Conservation (phyloP, 2,888 invertebrate species). For the Prosopocoilus inquinatus region DNA sequence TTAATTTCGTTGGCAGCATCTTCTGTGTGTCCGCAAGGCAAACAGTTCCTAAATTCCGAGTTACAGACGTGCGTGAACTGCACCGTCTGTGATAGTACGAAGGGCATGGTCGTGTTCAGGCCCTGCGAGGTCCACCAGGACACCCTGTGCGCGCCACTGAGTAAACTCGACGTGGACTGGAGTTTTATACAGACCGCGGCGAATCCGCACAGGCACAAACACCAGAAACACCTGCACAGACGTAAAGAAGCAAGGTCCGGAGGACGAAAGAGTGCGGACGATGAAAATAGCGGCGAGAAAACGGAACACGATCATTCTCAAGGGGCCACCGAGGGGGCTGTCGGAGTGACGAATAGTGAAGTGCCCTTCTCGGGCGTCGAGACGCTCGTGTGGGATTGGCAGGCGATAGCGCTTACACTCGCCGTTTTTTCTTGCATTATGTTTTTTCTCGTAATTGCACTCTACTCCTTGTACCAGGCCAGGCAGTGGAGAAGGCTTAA, state of each 20-base stretch:
- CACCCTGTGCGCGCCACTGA: slow-evolving; percentile 70
- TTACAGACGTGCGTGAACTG: slow-evolving; percentile 67
- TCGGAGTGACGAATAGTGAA: slow-evolving; percentile 40
- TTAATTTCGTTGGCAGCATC: slow-evolving; percentile 34
- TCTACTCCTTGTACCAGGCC: slow-evolving; percentile 74
- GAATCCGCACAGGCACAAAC: slow-evolving; percentile 33
- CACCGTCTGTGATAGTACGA: slow-evolving; percentile 60
- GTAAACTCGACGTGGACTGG: slow-evolving; percentile 52
- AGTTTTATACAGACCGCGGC: slow-evolving; percentile 19
- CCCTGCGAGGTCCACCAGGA: slow-evolving; percentile 76
- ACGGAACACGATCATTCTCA: neutral
- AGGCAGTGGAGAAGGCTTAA: slow-evolving; percentile 78
- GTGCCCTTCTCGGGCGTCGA: slow-evolving; percentile 52
- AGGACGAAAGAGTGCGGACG: slow-evolving; percentile 2
- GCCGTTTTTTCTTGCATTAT: slow-evolving; percentile 75
- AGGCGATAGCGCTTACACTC: slow-evolving; percentile 68
- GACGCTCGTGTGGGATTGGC: slow-evolving; percentile 67
- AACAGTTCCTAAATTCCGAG: slow-evolving; percentile 69
- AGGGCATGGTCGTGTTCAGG: slow-evolving; percentile 61
- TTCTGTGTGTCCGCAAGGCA: slow-evolving; percentile 50
- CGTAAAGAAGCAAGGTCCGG: slow-evolving; percentile 20
- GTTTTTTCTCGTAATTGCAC: slow-evolving; percentile 75
- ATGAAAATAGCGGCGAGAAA: neutral
- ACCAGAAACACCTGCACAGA: slow-evolving; percentile 32
- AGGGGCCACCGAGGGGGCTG: slow-evolving; percentile 33